A percentile compares a stretch with the other conserved stretches of the same genome.
Evolutionary conservation across 2,797 vertebrate genomes (phyloP).

Genomic region (Cetoscarus ocellatus): DNA sequence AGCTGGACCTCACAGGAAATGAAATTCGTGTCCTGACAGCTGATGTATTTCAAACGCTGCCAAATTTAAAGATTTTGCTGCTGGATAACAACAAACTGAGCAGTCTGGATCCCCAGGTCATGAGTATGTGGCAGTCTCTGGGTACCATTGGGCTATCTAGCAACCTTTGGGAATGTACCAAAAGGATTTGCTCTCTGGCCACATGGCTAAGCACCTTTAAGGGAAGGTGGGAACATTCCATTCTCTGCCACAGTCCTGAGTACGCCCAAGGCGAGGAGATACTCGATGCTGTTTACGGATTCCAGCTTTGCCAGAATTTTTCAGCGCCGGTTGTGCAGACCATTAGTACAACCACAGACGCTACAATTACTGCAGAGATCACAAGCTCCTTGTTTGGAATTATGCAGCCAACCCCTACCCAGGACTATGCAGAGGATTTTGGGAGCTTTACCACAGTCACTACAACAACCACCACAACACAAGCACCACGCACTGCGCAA

Average conservation of each 20-base stretch:
- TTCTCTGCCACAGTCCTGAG: conserved; percentile 96
- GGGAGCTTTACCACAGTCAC: conserved; percentile 93
- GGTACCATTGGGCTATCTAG: conserved; percentile 93
- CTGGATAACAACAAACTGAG: conserved; percentile 99
- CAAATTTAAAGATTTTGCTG: conserved; percentile 95
- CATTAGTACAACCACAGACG: conserved; percentile 85
- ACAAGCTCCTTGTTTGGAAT: conserved; percentile 94
- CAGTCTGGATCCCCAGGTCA: conserved; percentile 91
- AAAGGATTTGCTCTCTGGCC: conserved; percentile 95
- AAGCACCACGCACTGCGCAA: conserved; percentile 78
- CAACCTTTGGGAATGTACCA: conserved; percentile 99
- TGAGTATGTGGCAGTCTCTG: conserved; percentile 92
- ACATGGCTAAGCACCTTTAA: conserved; percentile 96
- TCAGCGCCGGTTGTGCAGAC: conserved; percentile 90
- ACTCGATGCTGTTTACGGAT: conserved; percentile 96
- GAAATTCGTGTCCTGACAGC: conserved; percentile 93
- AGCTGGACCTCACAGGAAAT: conserved; percentile 96
- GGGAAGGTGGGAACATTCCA: conserved; percentile 98
- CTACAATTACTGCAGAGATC: conserved; percentile 81
- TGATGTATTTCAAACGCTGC: conserved; percentile 96
- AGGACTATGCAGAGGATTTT: conserved; percentile 95
- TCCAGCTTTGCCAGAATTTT: conserved; percentile 99
- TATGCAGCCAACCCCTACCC: conserved; percentile 93
- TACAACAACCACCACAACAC: conserved; percentile 78
- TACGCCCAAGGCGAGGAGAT: conserved; percentile 99